Percentiles rank a stretch among this genome's conserved stretches.
These are phyloP conservation scores for Microctonus hyperodae DNA, from an alignment of 2,888 invertebrate genomes.

Conservation along the genomic window DNA sequence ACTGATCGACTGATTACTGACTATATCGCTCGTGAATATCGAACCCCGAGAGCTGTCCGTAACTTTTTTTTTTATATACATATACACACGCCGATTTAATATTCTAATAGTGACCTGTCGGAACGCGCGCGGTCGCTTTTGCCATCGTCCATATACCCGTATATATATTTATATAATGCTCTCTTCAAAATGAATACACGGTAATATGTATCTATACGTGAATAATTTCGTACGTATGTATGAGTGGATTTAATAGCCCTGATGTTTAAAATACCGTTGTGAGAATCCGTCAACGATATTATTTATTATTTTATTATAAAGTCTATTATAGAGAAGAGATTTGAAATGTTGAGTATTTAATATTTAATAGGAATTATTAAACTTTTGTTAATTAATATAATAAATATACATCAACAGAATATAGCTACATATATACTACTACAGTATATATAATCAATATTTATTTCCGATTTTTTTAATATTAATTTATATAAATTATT, in stretches of 20 bases:
- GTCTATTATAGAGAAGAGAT: no score
- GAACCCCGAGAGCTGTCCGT: constrained; percentile 21
- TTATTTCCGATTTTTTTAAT: no score
- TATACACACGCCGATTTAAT: constrained; percentile 45
- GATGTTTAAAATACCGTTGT: neutral
- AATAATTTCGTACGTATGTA: constrained; percentile 2
- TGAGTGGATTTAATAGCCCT: neutral
- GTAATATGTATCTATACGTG: no score
- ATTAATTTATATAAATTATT: no score
- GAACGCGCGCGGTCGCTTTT: constrained; percentile 30
- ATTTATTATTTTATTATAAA: no score
- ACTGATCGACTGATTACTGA: constrained; percentile 40
- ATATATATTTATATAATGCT: constrained; percentile 46
- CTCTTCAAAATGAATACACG: constrained; percentile 45
- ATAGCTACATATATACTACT: no score
- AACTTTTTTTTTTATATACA: constrained; percentile 14
- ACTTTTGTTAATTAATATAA: no score
- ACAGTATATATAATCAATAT: no score
- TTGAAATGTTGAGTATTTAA: no score
- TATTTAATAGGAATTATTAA: no score
- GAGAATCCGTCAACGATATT: neutral
- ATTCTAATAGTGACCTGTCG: constrained; percentile 58
- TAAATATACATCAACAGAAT: no score
- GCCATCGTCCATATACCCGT: constrained; percentile 18
- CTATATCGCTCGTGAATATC: constrained; percentile 30